Evolutionary conservation across 2,888 invertebrate species (phyloP), one percentile per base, ranked within the genome.

Genomic region (Macrophya alboannulata): DNA sequence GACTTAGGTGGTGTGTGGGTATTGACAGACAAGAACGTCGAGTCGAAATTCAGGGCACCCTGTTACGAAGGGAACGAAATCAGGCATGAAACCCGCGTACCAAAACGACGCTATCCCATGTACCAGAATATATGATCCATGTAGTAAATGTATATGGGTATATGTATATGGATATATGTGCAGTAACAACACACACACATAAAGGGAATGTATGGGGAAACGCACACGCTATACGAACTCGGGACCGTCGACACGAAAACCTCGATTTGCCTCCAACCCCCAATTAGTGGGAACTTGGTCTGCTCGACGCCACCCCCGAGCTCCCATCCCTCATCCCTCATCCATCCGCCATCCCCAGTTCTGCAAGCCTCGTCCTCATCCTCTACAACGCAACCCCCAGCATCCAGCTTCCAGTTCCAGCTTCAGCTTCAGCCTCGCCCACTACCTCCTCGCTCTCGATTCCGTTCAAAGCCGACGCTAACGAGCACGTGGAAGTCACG

Each of bases 401-500:
- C 86, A 12, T 8, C 31, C 62, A n/a, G 43, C 12, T n/a, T 31
- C 45, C 43, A 74, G 74, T 6, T 31, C 43, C 43, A 74, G 74
- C 21, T 10, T 10, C 40, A n/a, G n/a, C 31, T n/a, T 88, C 86
- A 45, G 48, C 72, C 77, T 77, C 86, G 17, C 85, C 76, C 21
- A 65, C 79, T 77, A 21, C 74, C 45, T 77, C 72, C 83, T 83
- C 45, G 45, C 92, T 92, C 92, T 92, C 91, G 91, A 91, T 92
- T 92, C 92, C 91, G 91, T 90, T 91, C 86, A 92, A 92, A 93
- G 93, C 92, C 92, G 93, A 92, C 93, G 91, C 91, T 93, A 93
- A 93, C 93, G 93, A 93, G 93, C 91, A 90, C 92, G 90, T 92
- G 93, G 91, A 92, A 93, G 92, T 92, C 93, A 93, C 93, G 92